Percentiles rank a stretch among this genome's conserved stretches.
Evolutionary conservation across 37 sponge, comb jelly and placozoan genomes (phyloP).

Genomic region (Ianthella basta): DNA sequence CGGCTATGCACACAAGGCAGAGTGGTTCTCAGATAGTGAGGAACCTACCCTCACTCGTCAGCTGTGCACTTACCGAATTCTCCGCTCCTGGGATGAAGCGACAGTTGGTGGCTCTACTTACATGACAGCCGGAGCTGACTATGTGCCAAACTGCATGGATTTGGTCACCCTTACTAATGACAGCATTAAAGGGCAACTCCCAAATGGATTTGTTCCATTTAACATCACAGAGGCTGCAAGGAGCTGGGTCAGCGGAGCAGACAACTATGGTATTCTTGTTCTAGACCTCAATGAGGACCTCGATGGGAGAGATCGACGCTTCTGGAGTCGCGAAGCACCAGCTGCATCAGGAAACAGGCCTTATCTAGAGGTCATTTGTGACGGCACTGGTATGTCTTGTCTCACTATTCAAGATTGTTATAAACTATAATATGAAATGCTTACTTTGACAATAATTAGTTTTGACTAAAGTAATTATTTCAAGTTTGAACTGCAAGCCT

Average conservation of each 20-base stretch:
- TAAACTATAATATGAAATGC: too few species aligned
- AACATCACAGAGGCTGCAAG: slow-evolving; percentile 35
- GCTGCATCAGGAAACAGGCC: too few species aligned
- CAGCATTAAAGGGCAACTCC: neutral
- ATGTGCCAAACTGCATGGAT: too few species aligned
- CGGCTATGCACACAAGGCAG: slow-evolving; percentile 37
- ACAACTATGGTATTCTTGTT: slow-evolving; percentile 48
- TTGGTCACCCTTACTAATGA: too few species aligned
- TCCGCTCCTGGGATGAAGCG: slow-evolving; percentile 32
- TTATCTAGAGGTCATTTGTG: too few species aligned
- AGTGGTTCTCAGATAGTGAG: slow-evolving; percentile 5
- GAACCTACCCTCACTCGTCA: slow-evolving; percentile 29
- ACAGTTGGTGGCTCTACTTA: neutral
- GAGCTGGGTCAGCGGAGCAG: slow-evolving; percentile 30
- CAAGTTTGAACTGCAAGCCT: too few species aligned
- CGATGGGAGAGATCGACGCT: slow-evolving; percentile 33
- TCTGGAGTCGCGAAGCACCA: slow-evolving; percentile 9
- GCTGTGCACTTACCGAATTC: slow-evolving; percentile 28
- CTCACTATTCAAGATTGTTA: too few species aligned
- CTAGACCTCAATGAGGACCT: slow-evolving; percentile 32
- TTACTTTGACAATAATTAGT: too few species aligned
- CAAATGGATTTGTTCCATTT: slow-evolving; percentile 30
- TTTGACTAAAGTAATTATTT: too few species aligned
- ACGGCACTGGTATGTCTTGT: too few species aligned
- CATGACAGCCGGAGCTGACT: too few species aligned